These are phyloP conservation scores for Drosophila hamatofila DNA, from an alignment of 2,888 invertebrate genomes.

Conservation along the genomic window DNA sequence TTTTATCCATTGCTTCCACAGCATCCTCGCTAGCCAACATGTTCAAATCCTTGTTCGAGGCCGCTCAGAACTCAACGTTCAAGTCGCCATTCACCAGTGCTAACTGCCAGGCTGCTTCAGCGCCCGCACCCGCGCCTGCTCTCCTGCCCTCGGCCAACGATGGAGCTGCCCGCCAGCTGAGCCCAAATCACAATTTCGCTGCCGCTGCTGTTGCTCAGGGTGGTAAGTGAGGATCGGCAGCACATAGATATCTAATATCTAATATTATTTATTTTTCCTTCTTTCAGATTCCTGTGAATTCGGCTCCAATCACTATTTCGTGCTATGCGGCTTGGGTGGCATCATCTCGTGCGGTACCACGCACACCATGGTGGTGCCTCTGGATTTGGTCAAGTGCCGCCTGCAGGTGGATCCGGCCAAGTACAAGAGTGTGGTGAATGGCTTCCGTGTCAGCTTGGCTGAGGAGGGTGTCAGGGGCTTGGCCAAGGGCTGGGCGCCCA, in stretches of 20 bases:
- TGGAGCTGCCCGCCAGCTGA: slow-evolving; percentile 62
- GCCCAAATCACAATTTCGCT: slow-evolving; percentile 79
- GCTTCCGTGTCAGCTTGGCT: slow-evolving; percentile 91
- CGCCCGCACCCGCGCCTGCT: slow-evolving; percentile 48
- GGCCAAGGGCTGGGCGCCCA: slow-evolving; percentile 98
- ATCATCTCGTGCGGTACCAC: slow-evolving; percentile 88
- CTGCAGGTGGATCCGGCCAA: slow-evolving; percentile 97
- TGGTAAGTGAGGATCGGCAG: slow-evolving; percentile 67
- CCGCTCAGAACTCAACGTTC: slow-evolving; percentile 88
- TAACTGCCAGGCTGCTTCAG: slow-evolving; percentile 86
- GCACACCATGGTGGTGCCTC: slow-evolving; percentile 91
- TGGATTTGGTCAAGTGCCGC: slow-evolving; percentile 98
- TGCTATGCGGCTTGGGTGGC: slow-evolving; percentile 96
- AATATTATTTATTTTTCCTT: rapidly evolving
- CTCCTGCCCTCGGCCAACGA: slow-evolving; percentile 46
- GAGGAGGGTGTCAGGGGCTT: slow-evolving; percentile 95
- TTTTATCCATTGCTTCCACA: slow-evolving; percentile 21
- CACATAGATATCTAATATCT: background rate
- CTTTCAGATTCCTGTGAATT: slow-evolving; percentile 92
- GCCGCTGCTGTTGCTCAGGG: slow-evolving; percentile 77
- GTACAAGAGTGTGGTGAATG: slow-evolving; percentile 91
- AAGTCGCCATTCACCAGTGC: slow-evolving; percentile 87
- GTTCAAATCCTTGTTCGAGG: slow-evolving; percentile 88
- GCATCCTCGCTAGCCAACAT: slow-evolving; percentile 65
- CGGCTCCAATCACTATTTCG: slow-evolving; percentile 95